These are phyloP conservation scores for Nomada ruficornis DNA, from an alignment of 2,888 invertebrate genomes.

Conservation along the genomic window DNA sequence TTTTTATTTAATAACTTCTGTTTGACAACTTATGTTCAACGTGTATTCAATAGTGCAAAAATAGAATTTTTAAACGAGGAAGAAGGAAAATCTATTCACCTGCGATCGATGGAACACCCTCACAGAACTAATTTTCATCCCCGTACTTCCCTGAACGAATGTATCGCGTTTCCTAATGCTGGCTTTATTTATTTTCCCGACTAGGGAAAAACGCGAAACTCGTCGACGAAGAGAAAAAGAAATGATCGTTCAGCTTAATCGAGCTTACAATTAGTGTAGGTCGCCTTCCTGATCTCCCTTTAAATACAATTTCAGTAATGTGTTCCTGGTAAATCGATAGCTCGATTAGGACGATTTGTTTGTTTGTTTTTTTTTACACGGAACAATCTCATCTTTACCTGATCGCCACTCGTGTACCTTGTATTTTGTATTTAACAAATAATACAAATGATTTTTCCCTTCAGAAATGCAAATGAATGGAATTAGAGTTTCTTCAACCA, in stretches of 20 bases:
- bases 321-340: neutral
- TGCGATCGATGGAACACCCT: conserved; percentile 18
- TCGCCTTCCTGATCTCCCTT: neutral
- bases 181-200: conserved; percentile 16
- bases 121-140: conserved; percentile 14
- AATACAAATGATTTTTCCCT: too few species aligned
- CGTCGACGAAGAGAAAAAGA: neutral
- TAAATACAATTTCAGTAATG: conserved; percentile 10
- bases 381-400: too few species aligned
- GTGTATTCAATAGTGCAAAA: too few species aligned
- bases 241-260: conserved; percentile 8
- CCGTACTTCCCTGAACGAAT: neutral
- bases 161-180: neutral
- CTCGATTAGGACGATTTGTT: neutral
- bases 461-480: too few species aligned
- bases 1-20: too few species aligned
- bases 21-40: too few species aligned
- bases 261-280: neutral
- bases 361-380: neutral
- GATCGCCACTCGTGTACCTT: too few species aligned
- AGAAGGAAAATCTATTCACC: neutral
- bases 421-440: too few species aligned
- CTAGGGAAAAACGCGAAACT: conserved; percentile 4
- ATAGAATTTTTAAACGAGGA: neutral
- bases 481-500: too few species aligned